Conservation (phyloP, 1,140 invertebrate species). For the Bombus confusus region DNA sequence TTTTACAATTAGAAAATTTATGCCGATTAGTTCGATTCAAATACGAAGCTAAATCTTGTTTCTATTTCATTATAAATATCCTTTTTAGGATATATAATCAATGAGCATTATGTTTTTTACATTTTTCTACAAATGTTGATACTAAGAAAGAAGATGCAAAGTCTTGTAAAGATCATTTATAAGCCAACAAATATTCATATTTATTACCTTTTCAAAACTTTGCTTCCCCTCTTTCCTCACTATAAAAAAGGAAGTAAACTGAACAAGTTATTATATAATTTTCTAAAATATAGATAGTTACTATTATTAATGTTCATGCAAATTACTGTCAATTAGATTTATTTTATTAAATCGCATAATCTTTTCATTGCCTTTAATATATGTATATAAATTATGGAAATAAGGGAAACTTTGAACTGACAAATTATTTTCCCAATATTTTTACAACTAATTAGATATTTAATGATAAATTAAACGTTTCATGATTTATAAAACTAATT, state of each 20-base stretch:
- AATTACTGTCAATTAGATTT: not conserved
- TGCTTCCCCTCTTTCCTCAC: not conserved
- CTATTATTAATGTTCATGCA: not conserved
- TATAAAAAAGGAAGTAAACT: not conserved
- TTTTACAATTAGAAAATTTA: not conserved
- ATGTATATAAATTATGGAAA: not conserved
- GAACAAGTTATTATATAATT: not conserved
- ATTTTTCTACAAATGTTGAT: not conserved
- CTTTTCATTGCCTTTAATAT: slow-evolving; percentile 17
- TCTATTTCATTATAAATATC: not conserved
- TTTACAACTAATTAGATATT: not conserved
- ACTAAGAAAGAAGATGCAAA: not conserved
- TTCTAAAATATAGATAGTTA: not conserved
- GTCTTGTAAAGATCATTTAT: not conserved
- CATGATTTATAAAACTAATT: slow-evolving; percentile 14
- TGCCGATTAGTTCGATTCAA: not conserved
- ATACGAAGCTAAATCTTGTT: slow-evolving; percentile 7
- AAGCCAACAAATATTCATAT: not conserved
- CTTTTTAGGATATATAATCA: not conserved
- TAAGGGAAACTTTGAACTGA: not conserved
- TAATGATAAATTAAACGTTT: slow-evolving; percentile 1
- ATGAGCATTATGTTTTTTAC: not conserved
- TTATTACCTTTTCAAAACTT: slow-evolving; percentile 8
- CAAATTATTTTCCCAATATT: not conserved
- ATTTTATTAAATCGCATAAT: slow-evolving; percentile 5